Base-by-base conservation (phyloP, 2,888 invertebrate species). In the Cephus runcator region DNA sequence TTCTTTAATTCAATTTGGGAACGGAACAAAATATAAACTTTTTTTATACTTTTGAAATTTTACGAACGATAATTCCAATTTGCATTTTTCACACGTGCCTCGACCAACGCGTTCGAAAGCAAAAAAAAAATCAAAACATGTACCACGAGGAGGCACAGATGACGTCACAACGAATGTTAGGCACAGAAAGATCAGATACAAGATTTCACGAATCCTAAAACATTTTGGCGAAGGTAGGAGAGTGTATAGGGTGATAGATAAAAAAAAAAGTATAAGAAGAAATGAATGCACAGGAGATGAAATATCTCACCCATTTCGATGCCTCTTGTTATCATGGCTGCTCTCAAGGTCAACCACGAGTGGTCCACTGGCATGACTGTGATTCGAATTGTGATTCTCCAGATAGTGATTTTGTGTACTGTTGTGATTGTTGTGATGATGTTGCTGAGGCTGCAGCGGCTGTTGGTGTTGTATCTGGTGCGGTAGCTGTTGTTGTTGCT, bases 371-470 rank as follows among this genome's bases (percentile, higher is more conserved):
- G 81, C 82, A 69, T 88, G 88, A 76, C 86, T 86, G 78, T 89
- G 89, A 84, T 90, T 90, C 77, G 90, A 88, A 82, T 90, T 89
- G 79, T 90, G 88, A 87, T 90, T 90, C 79, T 90, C 90, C 82
- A 88, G 80, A 81, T 87, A 90, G 77, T 90, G 88, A 85, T 89
- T 90, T 82, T 89, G 90, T 84, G 83, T 75, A 73, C 86, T 84
- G 81, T 80, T 87, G 80, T 87, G 87, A 83, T 89, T 88, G 84
- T 90, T 88, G 79, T 88, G 87, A 76, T 90, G 88, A 86, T 91
- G 85, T 81, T 88, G 87, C 35, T 79, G 84, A 69, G 81, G 85
- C 76, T 81, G 83, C 68, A 80, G 83, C 31, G 69, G 83, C 77
- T 80, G 80, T 36, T 80, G 82, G 74, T 76, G 80, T 33, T 73